Conservation (phyloP, 37 sponge, comb jelly and placozoan species). For the Theonella swinhoei region DNA sequence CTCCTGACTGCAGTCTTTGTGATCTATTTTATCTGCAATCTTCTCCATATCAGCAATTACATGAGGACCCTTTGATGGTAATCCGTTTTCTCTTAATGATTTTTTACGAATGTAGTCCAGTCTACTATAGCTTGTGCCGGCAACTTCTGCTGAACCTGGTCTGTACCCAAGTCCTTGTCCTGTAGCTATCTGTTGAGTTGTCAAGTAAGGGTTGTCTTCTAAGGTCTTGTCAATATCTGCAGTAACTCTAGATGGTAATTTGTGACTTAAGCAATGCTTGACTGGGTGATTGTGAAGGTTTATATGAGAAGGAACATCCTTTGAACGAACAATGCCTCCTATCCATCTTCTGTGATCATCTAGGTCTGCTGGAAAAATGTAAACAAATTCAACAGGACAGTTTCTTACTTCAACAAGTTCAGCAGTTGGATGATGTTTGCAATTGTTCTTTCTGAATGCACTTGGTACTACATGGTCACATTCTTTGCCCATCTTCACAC, state of each 20-base stretch:
- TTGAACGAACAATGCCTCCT: background rate
- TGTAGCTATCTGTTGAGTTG: background rate
- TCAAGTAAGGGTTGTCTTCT: constrained; percentile 1
- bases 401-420: background rate
- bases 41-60: constrained; percentile 9
- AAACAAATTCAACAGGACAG: constrained; percentile 28
- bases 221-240: no score
- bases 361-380: background rate
- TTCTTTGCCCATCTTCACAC: constrained; percentile 14
- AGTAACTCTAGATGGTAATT: background rate
- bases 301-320: background rate
- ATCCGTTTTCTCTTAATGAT: background rate
- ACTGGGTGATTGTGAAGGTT: background rate
- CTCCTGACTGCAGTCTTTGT: background rate
- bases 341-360: constrained; percentile 8
- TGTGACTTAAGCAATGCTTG: background rate
- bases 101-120: background rate
- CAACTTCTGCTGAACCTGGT: background rate
- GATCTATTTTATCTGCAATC: constrained; percentile 4
- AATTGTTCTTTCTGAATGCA: background rate
- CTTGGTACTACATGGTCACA: constrained; percentile 4
- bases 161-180: background rate
- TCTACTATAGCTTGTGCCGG: background rate
- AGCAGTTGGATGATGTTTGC: background rate
- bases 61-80: background rate